These are phyloP conservation scores for Cygnus olor DNA, from an alignment of 2,797 vertebrate genomes.

Conservation along the genomic window DNA sequence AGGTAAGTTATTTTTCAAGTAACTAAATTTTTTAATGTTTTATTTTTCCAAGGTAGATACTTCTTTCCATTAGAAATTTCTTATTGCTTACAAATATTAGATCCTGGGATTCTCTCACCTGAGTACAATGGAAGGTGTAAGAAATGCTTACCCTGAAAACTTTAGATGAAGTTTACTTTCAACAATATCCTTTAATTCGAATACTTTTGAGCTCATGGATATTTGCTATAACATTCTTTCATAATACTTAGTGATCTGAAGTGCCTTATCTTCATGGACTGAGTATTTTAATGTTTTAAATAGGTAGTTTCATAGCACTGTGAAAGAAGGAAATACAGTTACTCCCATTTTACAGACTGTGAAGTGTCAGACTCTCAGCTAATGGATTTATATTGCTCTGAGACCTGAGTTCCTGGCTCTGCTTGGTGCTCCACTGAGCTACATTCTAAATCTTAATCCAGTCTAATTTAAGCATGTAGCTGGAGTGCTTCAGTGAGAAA, in stretches of 20 bases:
- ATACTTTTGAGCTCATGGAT: not conserved
- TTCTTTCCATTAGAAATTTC: not conserved
- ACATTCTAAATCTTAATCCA: not conserved
- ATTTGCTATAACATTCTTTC: not conserved
- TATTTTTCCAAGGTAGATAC: not conserved
- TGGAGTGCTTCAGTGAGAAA: not conserved
- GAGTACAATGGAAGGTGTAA: not conserved
- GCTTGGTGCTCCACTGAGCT: not conserved
- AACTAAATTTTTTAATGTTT: not conserved
- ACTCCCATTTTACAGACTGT: not conserved
- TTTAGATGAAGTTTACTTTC: not conserved
- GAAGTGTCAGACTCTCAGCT: not conserved
- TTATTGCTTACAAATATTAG: not conserved
- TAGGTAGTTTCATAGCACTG: not conserved
- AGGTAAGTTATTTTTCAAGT: not conserved
- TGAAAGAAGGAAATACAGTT: not conserved
- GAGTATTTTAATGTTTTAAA: not conserved
- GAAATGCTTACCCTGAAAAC: not conserved
- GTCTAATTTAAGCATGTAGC: not conserved
- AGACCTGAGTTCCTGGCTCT: not conserved
- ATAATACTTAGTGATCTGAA: not conserved
- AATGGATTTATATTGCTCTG: not conserved
- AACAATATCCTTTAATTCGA: not conserved
- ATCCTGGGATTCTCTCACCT: not conserved
- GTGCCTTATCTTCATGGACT: not conserved